Conservation (phyloP, 2,888 invertebrate genomes). For the Dryobotodes eremita region DNA sequence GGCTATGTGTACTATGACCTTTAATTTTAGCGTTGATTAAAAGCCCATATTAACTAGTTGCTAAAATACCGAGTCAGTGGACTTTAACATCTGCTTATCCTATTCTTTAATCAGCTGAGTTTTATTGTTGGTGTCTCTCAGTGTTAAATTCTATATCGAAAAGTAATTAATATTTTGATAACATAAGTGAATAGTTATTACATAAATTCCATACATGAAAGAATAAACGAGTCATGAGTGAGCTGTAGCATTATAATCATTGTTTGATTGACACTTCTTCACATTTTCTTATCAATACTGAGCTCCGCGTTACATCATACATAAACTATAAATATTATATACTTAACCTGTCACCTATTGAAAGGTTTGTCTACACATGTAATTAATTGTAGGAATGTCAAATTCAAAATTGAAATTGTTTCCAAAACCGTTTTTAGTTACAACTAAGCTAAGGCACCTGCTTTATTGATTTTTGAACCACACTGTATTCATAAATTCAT, state of each 20-base stretch:
- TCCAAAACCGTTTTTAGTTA: background rate
- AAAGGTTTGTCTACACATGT: background rate
- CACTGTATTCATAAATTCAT: background rate
- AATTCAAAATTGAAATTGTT: background rate
- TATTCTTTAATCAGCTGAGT: background rate
- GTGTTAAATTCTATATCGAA: background rate
- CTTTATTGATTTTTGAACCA: background rate
- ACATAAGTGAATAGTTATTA: background rate
- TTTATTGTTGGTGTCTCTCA: background rate
- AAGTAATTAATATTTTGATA: background rate
- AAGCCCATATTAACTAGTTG: background rate
- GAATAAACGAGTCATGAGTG: background rate
- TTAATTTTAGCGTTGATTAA: conserved; percentile 4
- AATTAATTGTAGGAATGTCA: background rate
- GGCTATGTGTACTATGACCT: background rate
- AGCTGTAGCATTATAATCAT: background rate
- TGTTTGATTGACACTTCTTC: conserved; percentile 16
- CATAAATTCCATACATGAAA: background rate
- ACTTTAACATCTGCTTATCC: background rate
- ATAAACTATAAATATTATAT: background rate
- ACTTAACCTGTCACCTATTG: background rate
- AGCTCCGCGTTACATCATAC: conserved; percentile 11
- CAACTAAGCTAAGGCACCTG: background rate
- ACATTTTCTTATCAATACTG: conserved; percentile 27
- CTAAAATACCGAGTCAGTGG: background rate